A percentile compares a stretch with the other conserved stretches of the same genome.
Conservation (phyloP, 2,797 vertebrate genomes). For the Monodelphis domestica region DNA sequence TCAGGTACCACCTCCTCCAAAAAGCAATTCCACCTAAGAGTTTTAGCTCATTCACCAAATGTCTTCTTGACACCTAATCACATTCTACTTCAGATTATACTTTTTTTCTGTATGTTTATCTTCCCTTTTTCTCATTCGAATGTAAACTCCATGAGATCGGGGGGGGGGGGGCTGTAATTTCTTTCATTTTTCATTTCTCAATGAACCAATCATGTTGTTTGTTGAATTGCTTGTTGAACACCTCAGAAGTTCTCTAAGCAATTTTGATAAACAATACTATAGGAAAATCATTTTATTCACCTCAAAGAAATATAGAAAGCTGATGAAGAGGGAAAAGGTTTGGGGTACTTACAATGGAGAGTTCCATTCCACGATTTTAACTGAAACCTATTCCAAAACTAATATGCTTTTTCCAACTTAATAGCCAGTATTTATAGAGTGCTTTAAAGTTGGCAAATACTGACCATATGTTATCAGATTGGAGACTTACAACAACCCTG, state of each 20-base stretch:
- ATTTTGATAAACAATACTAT: background rate
- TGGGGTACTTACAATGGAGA: background rate
- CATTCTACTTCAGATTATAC: background rate
- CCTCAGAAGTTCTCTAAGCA: background rate
- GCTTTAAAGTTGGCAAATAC: background rate
- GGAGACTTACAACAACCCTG: background rate
- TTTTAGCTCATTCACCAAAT: background rate
- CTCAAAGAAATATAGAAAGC: conserved; percentile 23
- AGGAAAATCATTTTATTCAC: conserved; percentile 5
- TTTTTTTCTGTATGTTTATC: background rate
- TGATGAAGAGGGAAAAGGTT: background rate
- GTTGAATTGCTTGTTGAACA: background rate
- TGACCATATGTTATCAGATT: background rate
- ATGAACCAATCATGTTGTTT: background rate
- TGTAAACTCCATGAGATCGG: background rate
- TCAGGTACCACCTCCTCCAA: background rate
- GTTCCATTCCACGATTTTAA: background rate
- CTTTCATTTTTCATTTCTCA: background rate
- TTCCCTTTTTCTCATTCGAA: background rate
- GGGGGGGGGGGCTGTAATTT: background rate
- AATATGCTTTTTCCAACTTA: background rate
- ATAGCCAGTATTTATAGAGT: background rate
- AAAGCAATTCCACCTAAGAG: background rate
- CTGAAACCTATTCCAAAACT: background rate
- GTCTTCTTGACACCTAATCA: background rate